phyloP scores from a whole-genome alignment of 2,888 invertebrate genomes.

The Pristionchus japonicus region DNA sequence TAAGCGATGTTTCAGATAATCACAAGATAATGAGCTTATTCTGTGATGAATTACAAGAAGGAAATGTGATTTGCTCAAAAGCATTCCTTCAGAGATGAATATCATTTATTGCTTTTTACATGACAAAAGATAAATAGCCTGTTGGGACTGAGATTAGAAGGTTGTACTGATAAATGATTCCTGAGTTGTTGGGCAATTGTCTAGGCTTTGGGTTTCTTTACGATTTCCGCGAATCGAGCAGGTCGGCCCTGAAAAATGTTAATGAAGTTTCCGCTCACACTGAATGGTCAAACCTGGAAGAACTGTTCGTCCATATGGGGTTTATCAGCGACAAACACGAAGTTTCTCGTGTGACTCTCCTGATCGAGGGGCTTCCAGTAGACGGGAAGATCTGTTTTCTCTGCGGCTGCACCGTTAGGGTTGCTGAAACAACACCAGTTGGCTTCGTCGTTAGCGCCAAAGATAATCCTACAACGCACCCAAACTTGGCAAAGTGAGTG shows the following conservation, averaged over 20 bases:
- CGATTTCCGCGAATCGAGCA: neutral
- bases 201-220: neutral
- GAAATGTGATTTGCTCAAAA: too few species aligned
- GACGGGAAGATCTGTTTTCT: neutral
- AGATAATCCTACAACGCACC: neutral
- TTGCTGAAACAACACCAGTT: too few species aligned
- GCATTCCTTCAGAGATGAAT: too few species aligned
- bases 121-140: too few species aligned
- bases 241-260: neutral
- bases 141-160: too few species aligned
- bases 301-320: neutral
- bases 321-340: neutral
- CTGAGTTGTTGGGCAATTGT: too few species aligned
- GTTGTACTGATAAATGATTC: too few species aligned
- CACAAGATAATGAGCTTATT: too few species aligned
- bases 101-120: neutral
- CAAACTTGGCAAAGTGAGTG: neutral
- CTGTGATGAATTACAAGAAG: too few species aligned
- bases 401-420: neutral
- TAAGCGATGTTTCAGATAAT: too few species aligned
- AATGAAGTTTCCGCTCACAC: too few species aligned
- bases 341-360: neutral
- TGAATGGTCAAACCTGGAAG: neutral
- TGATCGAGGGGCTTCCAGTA: neutral
- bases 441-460: too few species aligned